Conservation (phyloP, 2,888 invertebrate species). For the Glaucopsyche alexis region DNA sequence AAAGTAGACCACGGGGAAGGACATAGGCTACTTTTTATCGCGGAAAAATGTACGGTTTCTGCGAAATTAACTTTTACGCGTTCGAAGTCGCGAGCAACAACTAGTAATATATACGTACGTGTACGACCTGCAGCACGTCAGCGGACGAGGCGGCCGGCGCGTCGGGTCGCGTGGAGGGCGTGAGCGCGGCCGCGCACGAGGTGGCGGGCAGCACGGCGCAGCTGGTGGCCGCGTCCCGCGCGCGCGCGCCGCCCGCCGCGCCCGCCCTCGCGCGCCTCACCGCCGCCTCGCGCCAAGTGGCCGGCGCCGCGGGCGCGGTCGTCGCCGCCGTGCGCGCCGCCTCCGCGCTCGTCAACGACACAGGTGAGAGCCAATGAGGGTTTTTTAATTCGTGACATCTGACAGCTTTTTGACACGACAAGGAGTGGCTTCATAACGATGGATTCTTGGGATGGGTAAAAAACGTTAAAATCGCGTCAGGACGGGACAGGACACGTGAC, state of each 20-base stretch:
- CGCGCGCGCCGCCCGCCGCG: constrained; percentile 94
- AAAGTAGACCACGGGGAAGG: too few relatives aligned
- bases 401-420: too few relatives aligned
- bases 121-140: constrained; percentile 27
- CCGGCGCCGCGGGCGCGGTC: constrained; percentile 93
- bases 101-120: too few relatives aligned
- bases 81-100: too few relatives aligned
- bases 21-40: too few relatives aligned
- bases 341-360: constrained; percentile 90
- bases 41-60: too few relatives aligned
- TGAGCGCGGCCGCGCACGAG: constrained; percentile 97
- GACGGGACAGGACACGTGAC: too few relatives aligned
- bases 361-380: constrained; percentile 77
- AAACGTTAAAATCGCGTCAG: too few relatives aligned
- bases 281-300: constrained; percentile 92
- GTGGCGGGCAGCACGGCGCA: constrained; percentile 97
- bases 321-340: constrained; percentile 97
- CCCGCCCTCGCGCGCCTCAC: constrained; percentile 89
- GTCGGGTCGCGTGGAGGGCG: constrained; percentile 90
- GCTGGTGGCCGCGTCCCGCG: constrained; percentile 96
- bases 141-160: constrained; percentile 88
- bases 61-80: too few relatives aligned
- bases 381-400: too few relatives aligned
- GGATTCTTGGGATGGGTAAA: too few relatives aligned
- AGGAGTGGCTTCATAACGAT: too few relatives aligned